Evolutionary conservation across 2,797 vertebrate genomes (phyloP).

Genomic region (Psittacula echo): DNA sequence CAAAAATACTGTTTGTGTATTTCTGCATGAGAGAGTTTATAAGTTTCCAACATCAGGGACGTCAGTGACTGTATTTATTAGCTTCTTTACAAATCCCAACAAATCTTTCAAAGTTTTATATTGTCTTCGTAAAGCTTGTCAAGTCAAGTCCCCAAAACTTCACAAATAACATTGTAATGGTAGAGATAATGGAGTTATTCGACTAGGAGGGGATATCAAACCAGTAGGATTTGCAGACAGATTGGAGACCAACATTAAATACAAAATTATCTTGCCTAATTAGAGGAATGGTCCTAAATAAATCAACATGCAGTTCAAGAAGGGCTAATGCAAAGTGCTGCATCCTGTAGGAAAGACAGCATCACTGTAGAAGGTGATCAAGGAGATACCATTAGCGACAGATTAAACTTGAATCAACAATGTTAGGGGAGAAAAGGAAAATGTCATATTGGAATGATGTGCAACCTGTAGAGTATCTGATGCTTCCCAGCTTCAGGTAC

Average conservation of each 20-base stretch:
- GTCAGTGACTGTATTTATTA: neutral
- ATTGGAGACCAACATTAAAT: neutral
- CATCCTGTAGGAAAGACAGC: neutral
- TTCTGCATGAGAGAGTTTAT: neutral
- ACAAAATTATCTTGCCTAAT: neutral
- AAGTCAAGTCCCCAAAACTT: neutral
- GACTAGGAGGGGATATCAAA: neutral
- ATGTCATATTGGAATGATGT: neutral
- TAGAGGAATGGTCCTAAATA: neutral
- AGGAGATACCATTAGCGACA: neutral
- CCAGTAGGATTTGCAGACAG: neutral
- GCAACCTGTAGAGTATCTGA: neutral
- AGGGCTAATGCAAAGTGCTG: neutral
- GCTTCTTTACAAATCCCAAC: neutral
- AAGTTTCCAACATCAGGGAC: neutral
- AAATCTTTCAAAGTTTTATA: neutral
- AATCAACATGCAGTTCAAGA: neutral
- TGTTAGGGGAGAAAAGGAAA: fast-evolving
- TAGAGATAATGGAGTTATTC: neutral
- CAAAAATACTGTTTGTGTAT: fast-evolving
- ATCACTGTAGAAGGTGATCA: neutral
- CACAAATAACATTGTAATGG: neutral
- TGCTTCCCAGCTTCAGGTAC: neutral
- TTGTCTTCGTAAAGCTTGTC: neutral
- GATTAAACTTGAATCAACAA: neutral